A percentile compares a stretch with the other conserved stretches of the same genome.
phyloP scores from a whole-genome alignment of 2,797 vertebrate species.

The Etheostoma nigrum region DNA sequence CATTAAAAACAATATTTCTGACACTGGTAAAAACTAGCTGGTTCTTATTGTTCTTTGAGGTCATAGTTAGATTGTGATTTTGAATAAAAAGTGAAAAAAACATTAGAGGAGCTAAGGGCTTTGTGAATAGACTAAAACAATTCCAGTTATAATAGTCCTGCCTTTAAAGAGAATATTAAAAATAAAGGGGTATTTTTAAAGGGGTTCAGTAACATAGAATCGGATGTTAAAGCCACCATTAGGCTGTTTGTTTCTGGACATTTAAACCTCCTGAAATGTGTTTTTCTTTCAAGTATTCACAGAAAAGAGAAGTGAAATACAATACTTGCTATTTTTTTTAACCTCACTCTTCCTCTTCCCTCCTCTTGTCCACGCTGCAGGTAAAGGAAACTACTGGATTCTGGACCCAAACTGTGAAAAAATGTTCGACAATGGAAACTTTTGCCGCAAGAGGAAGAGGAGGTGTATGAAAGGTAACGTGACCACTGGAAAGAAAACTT shows the following conservation, averaged over 20 bases:
- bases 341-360: no score
- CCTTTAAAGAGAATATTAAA: no score
- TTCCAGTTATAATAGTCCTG: no score
- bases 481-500: neutral
- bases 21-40: no score
- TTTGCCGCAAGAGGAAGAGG: slow-evolving; percentile 95
- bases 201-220: neutral
- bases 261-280: no score
- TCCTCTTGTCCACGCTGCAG: slow-evolving; percentile 71
- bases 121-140: no score
- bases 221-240: no score
- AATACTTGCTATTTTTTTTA: no score
- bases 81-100: neutral
- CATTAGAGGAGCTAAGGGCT: neutral
- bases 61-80: neutral
- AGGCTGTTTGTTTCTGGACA: no score
- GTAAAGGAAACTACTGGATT: slow-evolving; percentile 98
- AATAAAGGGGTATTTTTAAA: neutral
- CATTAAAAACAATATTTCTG: neutral
- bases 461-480: slow-evolving; percentile 66
- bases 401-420: slow-evolving; percentile 97
- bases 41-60: neutral
- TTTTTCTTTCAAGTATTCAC: no score
- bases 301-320: neutral
- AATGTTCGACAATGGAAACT: slow-evolving; percentile 98